These are phyloP conservation scores for Choloepus hoffmanni DNA, from an alignment of 2,113 vertebrate species.

Conservation along the genomic window DNA sequence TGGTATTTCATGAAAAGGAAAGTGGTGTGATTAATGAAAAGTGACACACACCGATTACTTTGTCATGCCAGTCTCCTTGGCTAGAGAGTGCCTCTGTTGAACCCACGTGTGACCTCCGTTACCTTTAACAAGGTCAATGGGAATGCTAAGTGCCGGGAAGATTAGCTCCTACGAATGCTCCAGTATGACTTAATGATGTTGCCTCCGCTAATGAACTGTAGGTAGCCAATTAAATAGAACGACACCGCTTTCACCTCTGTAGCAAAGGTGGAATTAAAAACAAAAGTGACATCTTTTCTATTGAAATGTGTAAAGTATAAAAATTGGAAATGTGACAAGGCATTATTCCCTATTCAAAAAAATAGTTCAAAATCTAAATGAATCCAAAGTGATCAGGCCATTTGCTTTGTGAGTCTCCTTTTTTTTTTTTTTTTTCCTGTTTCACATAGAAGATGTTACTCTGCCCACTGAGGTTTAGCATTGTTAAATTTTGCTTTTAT, in stretches of 20 bases:
- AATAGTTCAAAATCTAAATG: constrained; percentile 40
- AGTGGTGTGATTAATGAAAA: constrained; percentile 92
- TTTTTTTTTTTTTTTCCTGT: neutral
- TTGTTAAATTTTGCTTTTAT: neutral
- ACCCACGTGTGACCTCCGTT: constrained; percentile 87
- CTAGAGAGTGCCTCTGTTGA: constrained; percentile 81
- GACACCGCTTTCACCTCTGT: constrained; percentile 79
- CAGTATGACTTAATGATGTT: constrained; percentile 74
- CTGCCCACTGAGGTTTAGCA: neutral
- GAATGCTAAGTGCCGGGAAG: constrained; percentile 83
- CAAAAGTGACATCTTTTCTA: constrained; percentile 56
- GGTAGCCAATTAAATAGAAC: constrained; percentile 83
- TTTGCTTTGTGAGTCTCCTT: neutral
- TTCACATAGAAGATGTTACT: neutral
- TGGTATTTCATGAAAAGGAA: constrained; percentile 87
- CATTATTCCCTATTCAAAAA: neutral
- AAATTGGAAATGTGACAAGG: neutral
- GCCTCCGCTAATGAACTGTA: constrained; percentile 80
- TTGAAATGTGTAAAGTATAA: constrained; percentile 62
- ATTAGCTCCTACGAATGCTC: constrained; percentile 82
- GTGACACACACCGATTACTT: constrained; percentile 89
- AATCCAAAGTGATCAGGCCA: neutral
- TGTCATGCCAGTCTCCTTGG: constrained; percentile 85
- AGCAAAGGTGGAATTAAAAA: constrained; percentile 76
- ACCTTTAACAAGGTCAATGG: constrained; percentile 88